Evolutionary conservation across 2,797 vertebrate species (phyloP).

Genomic region (Microctenopoma lineatum): DNA sequence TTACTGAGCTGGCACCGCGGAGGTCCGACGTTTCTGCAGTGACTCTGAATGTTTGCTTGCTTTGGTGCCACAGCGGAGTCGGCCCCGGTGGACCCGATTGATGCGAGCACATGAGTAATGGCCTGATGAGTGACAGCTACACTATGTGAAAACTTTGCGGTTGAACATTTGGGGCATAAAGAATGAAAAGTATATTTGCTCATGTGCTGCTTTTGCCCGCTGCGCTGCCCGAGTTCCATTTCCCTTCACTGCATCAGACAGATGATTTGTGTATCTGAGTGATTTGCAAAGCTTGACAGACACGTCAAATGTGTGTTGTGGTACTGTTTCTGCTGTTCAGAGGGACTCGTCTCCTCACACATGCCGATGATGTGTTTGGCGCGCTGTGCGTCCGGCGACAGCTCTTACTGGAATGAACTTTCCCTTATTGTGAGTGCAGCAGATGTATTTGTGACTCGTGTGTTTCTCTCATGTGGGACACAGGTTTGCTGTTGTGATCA

Average conservation of each 20-base stretch:
- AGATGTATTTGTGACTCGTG: no score
- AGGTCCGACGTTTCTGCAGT: neutral
- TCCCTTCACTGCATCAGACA: neutral
- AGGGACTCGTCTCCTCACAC: no score
- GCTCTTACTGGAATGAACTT: no score
- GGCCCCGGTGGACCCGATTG: constrained; percentile 1
- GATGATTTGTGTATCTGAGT: neutral
- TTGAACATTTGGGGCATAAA: neutral
- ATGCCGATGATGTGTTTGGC: no score
- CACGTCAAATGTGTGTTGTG: no score
- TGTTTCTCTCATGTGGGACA: no score
- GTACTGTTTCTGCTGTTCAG: no score
- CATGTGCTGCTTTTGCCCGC: neutral
- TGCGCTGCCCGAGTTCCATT: neutral
- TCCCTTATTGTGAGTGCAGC: no score
- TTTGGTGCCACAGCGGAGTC: neutral
- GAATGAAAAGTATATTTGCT: neutral
- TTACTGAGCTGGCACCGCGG: neutral
- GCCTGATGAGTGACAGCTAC: neutral
- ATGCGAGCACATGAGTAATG: neutral
- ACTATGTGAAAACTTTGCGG: neutral
- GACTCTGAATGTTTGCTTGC: constrained; percentile 3
- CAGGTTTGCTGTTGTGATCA: no score
- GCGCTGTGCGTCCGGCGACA: no score
- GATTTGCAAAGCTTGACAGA: no score